Percentiles rank a stretch among this genome's conserved stretches.
Evolutionary conservation across 2,797 vertebrate species (phyloP).

Genomic region (Coilia nasus): DNA sequence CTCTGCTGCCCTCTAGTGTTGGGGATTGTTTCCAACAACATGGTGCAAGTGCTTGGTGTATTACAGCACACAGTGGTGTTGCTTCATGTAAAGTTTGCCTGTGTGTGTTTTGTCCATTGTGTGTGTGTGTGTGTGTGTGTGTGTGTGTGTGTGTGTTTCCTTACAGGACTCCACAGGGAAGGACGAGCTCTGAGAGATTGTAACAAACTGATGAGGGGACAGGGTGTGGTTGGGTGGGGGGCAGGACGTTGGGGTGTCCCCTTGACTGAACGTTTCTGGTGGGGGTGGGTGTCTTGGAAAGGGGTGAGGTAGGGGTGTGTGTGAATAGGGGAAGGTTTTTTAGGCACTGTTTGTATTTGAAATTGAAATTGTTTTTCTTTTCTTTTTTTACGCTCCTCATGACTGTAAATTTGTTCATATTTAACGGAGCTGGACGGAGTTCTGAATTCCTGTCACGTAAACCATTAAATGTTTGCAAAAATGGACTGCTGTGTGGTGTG

Average conservation of each 20-base stretch:
- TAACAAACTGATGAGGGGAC: slow-evolving; percentile 41
- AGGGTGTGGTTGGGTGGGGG: slow-evolving; percentile 45
- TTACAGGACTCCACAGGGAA: slow-evolving; percentile 78
- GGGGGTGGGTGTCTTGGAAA: slow-evolving; percentile 27
- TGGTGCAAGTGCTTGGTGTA: background rate
- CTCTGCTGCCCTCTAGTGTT: background rate
- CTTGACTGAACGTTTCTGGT: slow-evolving; percentile 33
- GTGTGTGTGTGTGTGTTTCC: background rate
- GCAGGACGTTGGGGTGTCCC: background rate
- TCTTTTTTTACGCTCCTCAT: slow-evolving; percentile 96
- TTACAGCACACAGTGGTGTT: background rate
- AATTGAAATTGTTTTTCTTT: slow-evolving; percentile 43
- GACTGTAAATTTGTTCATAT: slow-evolving; percentile 99
- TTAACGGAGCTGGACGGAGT: slow-evolving; percentile 98
- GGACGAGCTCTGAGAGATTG: slow-evolving; percentile 87
- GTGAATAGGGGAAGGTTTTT: slow-evolving; percentile 59
- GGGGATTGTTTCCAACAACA: background rate
- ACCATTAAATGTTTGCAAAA: slow-evolving; percentile 94
- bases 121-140: no score
- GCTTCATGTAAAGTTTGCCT: background rate
- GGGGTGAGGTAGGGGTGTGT: slow-evolving; percentile 3
- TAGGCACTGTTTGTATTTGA: slow-evolving; percentile 66
- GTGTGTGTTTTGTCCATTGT: background rate
- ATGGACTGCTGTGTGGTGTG: slow-evolving; percentile 44
- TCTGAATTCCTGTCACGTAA: slow-evolving; percentile 90